These are phyloP conservation scores for Epinephelus coioides DNA, from an alignment of 2,797 vertebrate species.

Conservation along the genomic window DNA sequence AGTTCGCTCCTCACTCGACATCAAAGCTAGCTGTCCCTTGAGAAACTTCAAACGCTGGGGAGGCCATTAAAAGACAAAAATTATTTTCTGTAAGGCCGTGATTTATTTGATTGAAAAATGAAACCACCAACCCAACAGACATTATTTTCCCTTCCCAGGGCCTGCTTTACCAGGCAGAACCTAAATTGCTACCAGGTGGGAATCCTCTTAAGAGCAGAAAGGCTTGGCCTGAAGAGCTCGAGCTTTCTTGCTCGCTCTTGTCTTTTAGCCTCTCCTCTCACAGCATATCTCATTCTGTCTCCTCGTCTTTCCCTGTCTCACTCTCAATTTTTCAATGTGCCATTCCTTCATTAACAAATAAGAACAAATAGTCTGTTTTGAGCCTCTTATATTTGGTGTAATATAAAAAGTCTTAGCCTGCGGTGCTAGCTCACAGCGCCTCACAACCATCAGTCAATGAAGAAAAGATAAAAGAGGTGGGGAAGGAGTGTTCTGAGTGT, in stretches of 20 bases:
- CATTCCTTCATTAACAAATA: conserved; percentile 19
- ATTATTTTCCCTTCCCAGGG: conserved; percentile 79
- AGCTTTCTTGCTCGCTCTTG: conserved; percentile 51
- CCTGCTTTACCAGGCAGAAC: conserved; percentile 75
- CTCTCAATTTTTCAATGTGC: conserved; percentile 6
- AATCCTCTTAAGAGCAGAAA: conserved; percentile 68
- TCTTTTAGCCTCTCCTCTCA: conserved; percentile 47
- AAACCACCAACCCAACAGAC: conserved; percentile 84
- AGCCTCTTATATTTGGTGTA: conserved; percentile 11
- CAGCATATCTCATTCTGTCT: conserved; percentile 37
- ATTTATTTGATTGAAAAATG: conserved; percentile 89
- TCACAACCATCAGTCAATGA: conserved; percentile 48
- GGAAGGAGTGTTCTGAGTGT: conserved; percentile 22
- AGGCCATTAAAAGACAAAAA: conserved; percentile 85
- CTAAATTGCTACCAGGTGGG: conserved; percentile 85
- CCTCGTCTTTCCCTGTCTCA: background rate
- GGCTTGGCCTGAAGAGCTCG: conserved; percentile 42
- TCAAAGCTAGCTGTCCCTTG: conserved; percentile 81
- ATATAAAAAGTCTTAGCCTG: conserved; percentile 22
- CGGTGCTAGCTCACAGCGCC: conserved; percentile 27
- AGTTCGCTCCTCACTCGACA: conserved; percentile 71
- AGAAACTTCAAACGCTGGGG: conserved; percentile 84
- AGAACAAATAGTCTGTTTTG: conserved; percentile 24
- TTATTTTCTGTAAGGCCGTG: conserved; percentile 85
- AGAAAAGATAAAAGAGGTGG: conserved; percentile 58